Evolutionary conservation across 2,888 invertebrate species (phyloP).

Genomic region (Ormyrus thymus): DNA sequence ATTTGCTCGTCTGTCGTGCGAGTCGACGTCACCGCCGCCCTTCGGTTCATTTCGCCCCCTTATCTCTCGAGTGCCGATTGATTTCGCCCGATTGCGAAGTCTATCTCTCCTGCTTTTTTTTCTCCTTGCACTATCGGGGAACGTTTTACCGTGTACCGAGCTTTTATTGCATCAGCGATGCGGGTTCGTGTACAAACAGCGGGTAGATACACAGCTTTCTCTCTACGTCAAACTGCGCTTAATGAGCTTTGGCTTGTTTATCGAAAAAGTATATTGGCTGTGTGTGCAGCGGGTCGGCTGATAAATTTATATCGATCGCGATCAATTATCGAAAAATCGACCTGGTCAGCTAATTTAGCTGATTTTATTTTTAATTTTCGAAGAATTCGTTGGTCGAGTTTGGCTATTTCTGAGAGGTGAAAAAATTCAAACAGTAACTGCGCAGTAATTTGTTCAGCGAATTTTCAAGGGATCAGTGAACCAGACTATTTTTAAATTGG

Average conservation of each 20-base stretch:
- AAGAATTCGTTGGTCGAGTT: too few relatives aligned
- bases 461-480: neutral
- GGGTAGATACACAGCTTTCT: neutral
- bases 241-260: neutral
- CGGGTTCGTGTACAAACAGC: too few relatives aligned
- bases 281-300: neutral
- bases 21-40: neutral
- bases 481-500: constrained; percentile 25
- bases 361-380: too few relatives aligned
- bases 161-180: too few relatives aligned
- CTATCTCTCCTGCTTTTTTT: too few relatives aligned
- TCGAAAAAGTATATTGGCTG: neutral
- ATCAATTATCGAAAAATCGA: neutral
- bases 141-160: too few relatives aligned
- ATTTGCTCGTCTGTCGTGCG: constrained; percentile 4
- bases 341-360: too few relatives aligned
- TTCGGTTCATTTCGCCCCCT: constrained; percentile 11
- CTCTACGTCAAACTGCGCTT: neutral
- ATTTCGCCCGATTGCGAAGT: constrained; percentile 26
- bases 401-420: too few relatives aligned
- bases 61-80: constrained; percentile 40
- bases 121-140: too few relatives aligned
- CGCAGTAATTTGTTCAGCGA: neutral
- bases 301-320: neutral
- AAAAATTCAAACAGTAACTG: too few relatives aligned